Percentiles rank a stretch among this genome's conserved stretches.
phyloP scores from a whole-genome alignment of 2,113 vertebrate species.

The Carettochelys insculpta region DNA sequence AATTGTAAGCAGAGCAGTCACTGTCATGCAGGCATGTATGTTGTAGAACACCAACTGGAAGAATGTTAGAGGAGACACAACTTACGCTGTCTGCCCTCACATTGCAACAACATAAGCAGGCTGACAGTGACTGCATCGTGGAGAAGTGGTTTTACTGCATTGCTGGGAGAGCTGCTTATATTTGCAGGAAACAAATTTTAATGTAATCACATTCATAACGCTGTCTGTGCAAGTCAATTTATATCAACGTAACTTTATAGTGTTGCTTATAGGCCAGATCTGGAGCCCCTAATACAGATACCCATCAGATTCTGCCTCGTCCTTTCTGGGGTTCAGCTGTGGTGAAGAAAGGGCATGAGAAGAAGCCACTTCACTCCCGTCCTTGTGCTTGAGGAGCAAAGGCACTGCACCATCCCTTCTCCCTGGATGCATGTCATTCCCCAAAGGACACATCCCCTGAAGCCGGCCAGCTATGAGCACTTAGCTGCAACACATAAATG shows the following conservation, averaged over 20 bases:
- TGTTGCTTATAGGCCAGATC: background rate
- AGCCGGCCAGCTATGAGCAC: background rate
- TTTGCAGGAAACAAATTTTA: background rate
- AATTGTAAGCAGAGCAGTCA: background rate
- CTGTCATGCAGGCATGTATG: background rate
- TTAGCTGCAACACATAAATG: too few species aligned
- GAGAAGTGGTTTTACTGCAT: background rate
- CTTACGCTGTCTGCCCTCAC: background rate
- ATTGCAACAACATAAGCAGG: background rate
- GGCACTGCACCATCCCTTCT: background rate
- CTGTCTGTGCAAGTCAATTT: background rate
- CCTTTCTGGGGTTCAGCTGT: background rate
- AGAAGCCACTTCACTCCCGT: background rate
- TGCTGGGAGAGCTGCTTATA: fast-evolving
- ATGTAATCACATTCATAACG: background rate
- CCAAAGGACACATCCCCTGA: background rate
- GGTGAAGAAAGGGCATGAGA: background rate
- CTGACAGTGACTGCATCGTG: background rate
- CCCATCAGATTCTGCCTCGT: background rate
- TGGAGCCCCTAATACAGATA: background rate
- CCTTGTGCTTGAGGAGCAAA: background rate
- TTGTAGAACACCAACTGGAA: background rate
- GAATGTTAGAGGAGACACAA: background rate
- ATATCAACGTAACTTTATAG: background rate
- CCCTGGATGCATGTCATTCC: background rate